Base-by-base conservation (phyloP, 2,888 invertebrate species). In the Apomyelois bistriatella region DNA sequence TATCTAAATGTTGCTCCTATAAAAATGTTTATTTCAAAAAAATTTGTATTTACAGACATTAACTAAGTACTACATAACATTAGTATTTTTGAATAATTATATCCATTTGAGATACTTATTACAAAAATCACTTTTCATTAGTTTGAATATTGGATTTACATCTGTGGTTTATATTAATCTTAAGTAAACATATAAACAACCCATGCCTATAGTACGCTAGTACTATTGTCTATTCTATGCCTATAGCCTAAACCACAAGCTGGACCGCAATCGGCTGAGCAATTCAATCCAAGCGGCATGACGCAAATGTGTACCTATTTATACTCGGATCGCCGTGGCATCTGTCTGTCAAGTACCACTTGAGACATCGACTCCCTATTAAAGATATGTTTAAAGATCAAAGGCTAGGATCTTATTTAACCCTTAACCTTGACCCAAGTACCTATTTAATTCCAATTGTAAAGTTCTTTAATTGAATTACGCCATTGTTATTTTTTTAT, bases 351-450 rank as follows among this genome's bases (percentile, higher is more conserved):
- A 32, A 53, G 51, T 48, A 13, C 48, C 59, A 54, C 56, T 60
- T 60, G 57, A 58, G 49, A 42, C 35, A 58, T 61, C 57, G 58
- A 57, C 41, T 52, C 50, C 17, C 52, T 52, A 59, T 59, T 59
- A 52, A 57, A 58, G 30, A 54, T 58, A 54, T 57, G 57, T 61
- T 61, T 50, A 50, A 35, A 58, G 62, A 60, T 59, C 62, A 65
- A 62, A 62, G 65, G 54, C 46, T 57, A 7, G 13, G 54, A 38
- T 48, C 54, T 53, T 57, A 56, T 53, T 58, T 61, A 58, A 60
- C 58, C 58, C 48, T 58, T 61, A 58, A 60, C 58, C 58, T 42
- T 36, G 38, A 16, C 13, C 10, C 13, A 36, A 48, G 40, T 48
- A 22, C 22, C 22, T 22, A 36, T 47, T 43, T 28, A 51, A 50